Conservation (phyloP, 1,140 invertebrate species). For the Heliconius hermathena region DNA sequence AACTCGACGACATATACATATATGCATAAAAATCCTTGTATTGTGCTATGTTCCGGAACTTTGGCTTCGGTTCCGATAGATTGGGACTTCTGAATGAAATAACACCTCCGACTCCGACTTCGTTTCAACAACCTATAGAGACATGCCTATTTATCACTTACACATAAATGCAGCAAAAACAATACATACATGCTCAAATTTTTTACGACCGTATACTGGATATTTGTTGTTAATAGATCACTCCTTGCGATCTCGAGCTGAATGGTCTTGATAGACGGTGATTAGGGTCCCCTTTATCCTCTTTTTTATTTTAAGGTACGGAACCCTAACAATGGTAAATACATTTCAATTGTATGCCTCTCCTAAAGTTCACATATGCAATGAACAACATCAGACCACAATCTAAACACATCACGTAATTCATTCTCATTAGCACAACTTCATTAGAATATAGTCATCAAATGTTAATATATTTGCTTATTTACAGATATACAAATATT, state of each 20-base stretch:
- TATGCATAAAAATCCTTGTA: slow-evolving; percentile 2
- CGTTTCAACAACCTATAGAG: too few relatives aligned
- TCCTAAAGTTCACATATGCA: not conserved
- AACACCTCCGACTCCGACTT: too few relatives aligned
- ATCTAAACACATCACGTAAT: slow-evolving; percentile 22
- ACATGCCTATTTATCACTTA: too few relatives aligned
- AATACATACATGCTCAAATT: too few relatives aligned
- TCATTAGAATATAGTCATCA: slow-evolving; percentile 26
- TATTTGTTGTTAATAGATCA: too few relatives aligned
- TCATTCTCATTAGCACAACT: slow-evolving; percentile 23
- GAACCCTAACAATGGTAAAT: not conserved
- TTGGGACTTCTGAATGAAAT: not conserved
- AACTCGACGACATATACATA: slow-evolving; percentile 68
- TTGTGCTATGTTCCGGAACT: not conserved
- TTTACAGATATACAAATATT: slow-evolving; percentile 11
- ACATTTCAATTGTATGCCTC: not conserved
- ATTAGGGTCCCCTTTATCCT: too few relatives aligned
- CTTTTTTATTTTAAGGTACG: not conserved
- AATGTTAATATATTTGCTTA: slow-evolving; percentile 22
- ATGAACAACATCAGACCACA: slow-evolving; percentile 6
- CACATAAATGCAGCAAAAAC: too few relatives aligned
- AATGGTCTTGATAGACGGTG: too few relatives aligned
- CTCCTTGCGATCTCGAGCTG: too few relatives aligned
- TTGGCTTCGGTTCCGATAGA: too few relatives aligned
- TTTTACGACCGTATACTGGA: too few relatives aligned